Percentiles rank a stretch among this genome's conserved stretches.
Conservation (phyloP, 2,113 vertebrate genomes). For the Melierax canorus region DNA sequence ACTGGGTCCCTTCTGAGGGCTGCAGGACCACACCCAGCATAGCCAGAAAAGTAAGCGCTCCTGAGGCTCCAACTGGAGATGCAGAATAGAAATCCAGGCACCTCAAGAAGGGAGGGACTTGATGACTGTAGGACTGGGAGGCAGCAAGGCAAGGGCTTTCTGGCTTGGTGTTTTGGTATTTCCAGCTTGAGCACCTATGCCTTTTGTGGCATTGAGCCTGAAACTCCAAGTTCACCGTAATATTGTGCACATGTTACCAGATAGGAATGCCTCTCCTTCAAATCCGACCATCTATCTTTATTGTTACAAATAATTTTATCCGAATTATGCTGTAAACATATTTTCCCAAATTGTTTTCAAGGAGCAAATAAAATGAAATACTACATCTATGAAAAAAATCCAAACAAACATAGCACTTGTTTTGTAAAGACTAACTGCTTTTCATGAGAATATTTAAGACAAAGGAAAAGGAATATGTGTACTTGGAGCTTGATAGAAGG, state of each 20-base stretch:
- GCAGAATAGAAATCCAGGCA: not conserved
- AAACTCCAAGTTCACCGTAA: not conserved
- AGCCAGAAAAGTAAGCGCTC: not conserved
- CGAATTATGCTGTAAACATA: not conserved
- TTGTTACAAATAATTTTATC: not conserved
- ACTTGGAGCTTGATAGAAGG: not conserved
- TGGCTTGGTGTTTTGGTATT: not conserved
- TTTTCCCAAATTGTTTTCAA: not conserved
- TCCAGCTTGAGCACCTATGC: not conserved
- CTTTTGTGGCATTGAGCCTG: not conserved
- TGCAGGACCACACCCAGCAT: not conserved
- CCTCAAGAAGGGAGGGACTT: not conserved
- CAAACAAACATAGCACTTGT: not conserved
- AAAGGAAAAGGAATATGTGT: not conserved
- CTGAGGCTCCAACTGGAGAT: not conserved
- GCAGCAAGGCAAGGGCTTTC: not conserved
- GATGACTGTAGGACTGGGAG: not conserved
- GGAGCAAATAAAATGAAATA: not conserved
- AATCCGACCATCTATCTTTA: not conserved
- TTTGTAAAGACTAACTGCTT: not conserved
- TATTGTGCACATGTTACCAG: not conserved
- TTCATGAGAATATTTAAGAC: not conserved
- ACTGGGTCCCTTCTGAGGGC: not conserved
- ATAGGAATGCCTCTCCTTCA: not conserved
- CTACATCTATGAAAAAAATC: not conserved